Base-by-base conservation (phyloP, 2,888 invertebrate genomes). In the Chorisops tibialis region DNA sequence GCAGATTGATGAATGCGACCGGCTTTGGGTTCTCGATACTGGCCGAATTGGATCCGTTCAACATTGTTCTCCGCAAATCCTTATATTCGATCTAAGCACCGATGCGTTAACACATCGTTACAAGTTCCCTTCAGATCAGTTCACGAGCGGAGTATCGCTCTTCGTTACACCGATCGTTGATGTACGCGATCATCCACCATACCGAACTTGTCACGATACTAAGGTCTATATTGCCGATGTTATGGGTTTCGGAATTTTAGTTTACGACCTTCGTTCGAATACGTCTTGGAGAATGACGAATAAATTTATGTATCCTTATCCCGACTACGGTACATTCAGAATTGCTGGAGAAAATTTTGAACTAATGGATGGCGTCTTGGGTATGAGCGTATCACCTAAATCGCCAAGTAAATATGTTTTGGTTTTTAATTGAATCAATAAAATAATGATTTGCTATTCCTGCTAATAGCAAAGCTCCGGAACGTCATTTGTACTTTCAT, bases 51-150 rank as follows among this genome's bases (percentile, higher is more conserved):
- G 81, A 0, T 83, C 84, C 0, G 67, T 70, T 1, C 82, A 83
- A 68, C 72, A 81, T 30, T 93, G 93, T 69, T 82, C 82, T 0
- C 88, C 92, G 0, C 88, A 92, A 73, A 74, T 93, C 2, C 76
- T 90, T 1, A 85, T 88, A 1, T 89, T 91, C 70, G 85, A 89
- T 71, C 74, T 91, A 59, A 71, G 72, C 22, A 85, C 81, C 0
- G 84, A 89, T 70, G 83, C 82, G 1, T 72, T 79, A 43, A 69
- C 84, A 4, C 73, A 73, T 59, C 74, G 75, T n/a, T 77, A 75
- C 54, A 70, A 71, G 47, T 67, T 78, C 63, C 75, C 76, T 0
- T 30, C 59, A n/a, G 65, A 65, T 1, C 50, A 72, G 22, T 76
- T 67, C 47, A 74, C 70, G 48, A 50, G 68, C 1, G 72, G 70